A percentile compares a stretch with the other conserved stretches of the same genome.
These are phyloP conservation scores for Sisor rabdophorus DNA, from an alignment of 2,113 vertebrate species.

Conservation along the genomic window DNA sequence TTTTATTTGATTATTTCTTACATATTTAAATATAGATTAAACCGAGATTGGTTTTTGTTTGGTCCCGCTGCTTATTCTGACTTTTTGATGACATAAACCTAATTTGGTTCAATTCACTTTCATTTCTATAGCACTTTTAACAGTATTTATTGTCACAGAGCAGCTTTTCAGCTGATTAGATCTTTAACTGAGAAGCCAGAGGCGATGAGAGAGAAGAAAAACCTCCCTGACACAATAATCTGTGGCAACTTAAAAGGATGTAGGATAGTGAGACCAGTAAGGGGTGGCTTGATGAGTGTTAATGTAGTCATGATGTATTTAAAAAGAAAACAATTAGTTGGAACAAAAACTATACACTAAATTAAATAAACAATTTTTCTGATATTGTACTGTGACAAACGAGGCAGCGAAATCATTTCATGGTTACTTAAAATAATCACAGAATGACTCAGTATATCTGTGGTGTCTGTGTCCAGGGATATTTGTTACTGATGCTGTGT, in stretches of 20 bases:
- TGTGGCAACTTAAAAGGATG: neutral
- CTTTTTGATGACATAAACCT: neutral
- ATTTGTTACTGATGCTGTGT: constrained; percentile 27
- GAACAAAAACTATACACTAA: neutral
- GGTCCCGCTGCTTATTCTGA: neutral
- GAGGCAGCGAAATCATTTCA: constrained; percentile 13
- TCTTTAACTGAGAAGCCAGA: neutral
- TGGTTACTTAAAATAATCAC: constrained; percentile 26
- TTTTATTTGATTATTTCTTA: neutral
- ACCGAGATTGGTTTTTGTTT: neutral
- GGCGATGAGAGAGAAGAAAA: neutral
- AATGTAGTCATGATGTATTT: neutral
- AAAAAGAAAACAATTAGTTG: neutral
- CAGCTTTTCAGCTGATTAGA: constrained; percentile 10
- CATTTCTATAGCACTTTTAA: neutral
- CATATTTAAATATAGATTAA: neutral
- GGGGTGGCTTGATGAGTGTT: neutral
- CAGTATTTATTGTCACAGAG: constrained; percentile 6
- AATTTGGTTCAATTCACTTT: constrained; percentile 4
- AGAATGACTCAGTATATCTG: constrained; percentile 29
- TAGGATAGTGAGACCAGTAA: neutral
- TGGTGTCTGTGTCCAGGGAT: constrained; percentile 3
- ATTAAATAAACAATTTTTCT: neutral
- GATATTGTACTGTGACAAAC: constrained; percentile 6
- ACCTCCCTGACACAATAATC: too few species aligned